Conservation (phyloP, 2,888 invertebrate species). For the Scrobipalpa atriplicella region DNA sequence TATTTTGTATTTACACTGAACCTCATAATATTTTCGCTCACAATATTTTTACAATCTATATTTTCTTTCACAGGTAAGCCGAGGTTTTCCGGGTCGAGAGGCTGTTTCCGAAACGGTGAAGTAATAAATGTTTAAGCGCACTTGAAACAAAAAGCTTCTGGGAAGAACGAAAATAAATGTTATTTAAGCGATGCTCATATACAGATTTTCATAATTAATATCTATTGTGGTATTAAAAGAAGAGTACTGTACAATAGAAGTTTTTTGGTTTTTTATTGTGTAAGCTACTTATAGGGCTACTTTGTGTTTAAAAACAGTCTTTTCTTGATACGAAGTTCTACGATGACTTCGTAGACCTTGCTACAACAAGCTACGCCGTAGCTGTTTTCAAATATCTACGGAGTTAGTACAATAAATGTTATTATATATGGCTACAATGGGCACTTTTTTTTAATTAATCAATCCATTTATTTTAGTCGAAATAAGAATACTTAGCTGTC, state of each 20-base stretch:
- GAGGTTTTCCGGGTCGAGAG: constrained; percentile 20
- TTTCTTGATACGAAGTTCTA: neutral
- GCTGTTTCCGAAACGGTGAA: constrained; percentile 2
- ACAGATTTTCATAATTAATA: too few relatives aligned
- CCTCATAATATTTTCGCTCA: neutral
- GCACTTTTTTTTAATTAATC: too few relatives aligned
- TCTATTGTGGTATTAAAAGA: too few relatives aligned
- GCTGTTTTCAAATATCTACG: neutral
- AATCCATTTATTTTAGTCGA: too few relatives aligned
- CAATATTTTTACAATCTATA: constrained; percentile 12
- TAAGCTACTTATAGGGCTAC: too few relatives aligned
- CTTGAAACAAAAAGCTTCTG: constrained; percentile 15
- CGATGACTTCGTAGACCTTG: neutral
- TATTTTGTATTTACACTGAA: neutral
- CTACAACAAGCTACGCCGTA: constrained; percentile 24
- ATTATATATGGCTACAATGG: too few relatives aligned
- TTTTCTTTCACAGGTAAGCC: constrained; percentile 30
- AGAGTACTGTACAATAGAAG: too few relatives aligned
- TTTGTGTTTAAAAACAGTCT: too few relatives aligned
- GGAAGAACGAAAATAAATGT: constrained; percentile 19
- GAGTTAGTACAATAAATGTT: neutral
- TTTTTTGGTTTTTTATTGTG: too few relatives aligned
- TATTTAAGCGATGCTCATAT: neutral
- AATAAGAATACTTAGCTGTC: too few relatives aligned
- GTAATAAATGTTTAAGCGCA: constrained; percentile 25